Conservation (phyloP, 1,140 invertebrate genomes). For the Penaeus chinensis region DNA sequence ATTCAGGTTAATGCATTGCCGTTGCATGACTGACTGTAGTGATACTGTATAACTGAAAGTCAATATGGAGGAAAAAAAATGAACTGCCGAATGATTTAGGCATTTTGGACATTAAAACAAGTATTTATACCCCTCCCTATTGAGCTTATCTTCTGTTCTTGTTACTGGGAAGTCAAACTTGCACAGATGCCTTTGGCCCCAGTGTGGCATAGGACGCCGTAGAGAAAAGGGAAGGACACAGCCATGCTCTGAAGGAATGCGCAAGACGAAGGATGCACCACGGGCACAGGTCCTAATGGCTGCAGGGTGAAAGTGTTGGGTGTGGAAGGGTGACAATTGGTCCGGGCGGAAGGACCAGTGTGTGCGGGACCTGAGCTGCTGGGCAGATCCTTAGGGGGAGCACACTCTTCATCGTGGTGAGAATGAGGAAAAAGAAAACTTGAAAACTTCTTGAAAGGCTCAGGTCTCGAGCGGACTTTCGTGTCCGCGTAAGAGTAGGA, state of each 20-base stretch:
- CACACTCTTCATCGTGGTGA: not conserved
- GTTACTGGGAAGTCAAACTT: conserved; percentile 1
- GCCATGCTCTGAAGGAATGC: too few relatives aligned
- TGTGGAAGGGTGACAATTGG: too few relatives aligned
- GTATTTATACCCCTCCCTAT: conserved; percentile 23
- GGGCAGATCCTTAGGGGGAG: conserved; percentile 26
- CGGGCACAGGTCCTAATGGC: too few relatives aligned
- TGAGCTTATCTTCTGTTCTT: conserved; percentile 17
- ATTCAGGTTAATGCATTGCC: not conserved
- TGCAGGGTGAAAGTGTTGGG: too few relatives aligned
- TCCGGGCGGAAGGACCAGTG: conserved; percentile 2
- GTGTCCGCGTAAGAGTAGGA: too few relatives aligned
- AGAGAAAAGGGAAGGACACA: too few relatives aligned
- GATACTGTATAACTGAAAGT: conserved; percentile 12
- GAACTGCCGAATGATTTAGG: conserved; percentile 9
- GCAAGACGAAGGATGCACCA: too few relatives aligned
- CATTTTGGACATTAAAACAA: conserved; percentile 5
- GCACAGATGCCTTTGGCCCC: conserved; percentile 16
- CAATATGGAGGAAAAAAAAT: conserved; percentile 12
- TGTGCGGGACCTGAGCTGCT: conserved; percentile 38
- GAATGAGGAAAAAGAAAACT: not conserved
- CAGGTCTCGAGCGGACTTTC: not conserved
- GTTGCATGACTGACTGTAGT: not conserved
- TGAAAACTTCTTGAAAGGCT: not conserved
- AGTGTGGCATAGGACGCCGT: not conserved